phyloP scores from a whole-genome alignment of 2,888 invertebrate species.

The Pammene aurita region DNA sequence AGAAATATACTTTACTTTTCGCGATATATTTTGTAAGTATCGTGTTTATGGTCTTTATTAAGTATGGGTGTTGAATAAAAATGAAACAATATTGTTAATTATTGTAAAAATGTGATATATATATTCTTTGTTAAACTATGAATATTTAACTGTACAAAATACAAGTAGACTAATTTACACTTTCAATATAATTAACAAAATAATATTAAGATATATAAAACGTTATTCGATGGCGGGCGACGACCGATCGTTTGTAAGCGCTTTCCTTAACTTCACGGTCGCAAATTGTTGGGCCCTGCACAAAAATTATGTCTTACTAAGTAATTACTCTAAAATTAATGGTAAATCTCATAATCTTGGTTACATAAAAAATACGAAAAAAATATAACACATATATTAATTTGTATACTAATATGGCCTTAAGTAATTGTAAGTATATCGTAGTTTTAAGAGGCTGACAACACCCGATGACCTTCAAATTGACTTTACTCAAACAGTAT shows the following conservation, averaged over 20 bases:
- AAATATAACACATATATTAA: constrained; percentile 22
- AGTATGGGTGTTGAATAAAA: constrained; percentile 40
- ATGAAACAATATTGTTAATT: constrained; percentile 64
- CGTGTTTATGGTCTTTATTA: too few species aligned
- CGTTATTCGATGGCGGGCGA: constrained; percentile 88
- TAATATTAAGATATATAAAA: constrained; percentile 61
- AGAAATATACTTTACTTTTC: too few species aligned
- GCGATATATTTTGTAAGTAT: too few species aligned
- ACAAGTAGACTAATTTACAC: constrained; percentile 80
- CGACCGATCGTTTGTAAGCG: constrained; percentile 93
- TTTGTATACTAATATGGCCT: constrained; percentile 41
- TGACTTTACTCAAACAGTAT: too few species aligned
- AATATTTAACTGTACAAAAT: constrained; percentile 84
- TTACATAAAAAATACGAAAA: constrained; percentile 22
- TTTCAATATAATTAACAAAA: constrained; percentile 78
- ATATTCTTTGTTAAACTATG: constrained; percentile 82
- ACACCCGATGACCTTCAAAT: too few species aligned
- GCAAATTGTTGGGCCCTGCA: constrained; percentile 93
- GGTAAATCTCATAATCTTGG: constrained; percentile 24
- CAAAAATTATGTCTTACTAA: constrained; percentile 52
- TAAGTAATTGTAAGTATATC: constrained; percentile 36
- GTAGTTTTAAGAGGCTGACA: constrained; percentile 27
- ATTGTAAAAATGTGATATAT: constrained; percentile 81
- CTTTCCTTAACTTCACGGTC: constrained; percentile 93
- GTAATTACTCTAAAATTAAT: constrained; percentile 22